These are phyloP conservation scores for Pristionchus exspectatus DNA, from an alignment of 2,888 invertebrate species.

Conservation along the genomic window DNA sequence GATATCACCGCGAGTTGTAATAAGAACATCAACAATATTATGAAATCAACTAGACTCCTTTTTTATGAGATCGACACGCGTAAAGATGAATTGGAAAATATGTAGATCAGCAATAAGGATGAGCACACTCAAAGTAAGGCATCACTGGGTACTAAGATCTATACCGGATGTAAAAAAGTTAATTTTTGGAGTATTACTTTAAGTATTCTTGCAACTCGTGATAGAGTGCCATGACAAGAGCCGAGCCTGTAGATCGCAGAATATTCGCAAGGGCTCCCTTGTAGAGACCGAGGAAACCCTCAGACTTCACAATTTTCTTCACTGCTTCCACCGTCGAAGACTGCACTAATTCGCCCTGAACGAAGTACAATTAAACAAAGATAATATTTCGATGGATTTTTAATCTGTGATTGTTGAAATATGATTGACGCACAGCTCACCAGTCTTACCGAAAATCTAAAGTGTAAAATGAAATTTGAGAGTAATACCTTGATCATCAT, in stretches of 20 bases:
- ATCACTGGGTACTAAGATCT: neutral
- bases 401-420: neutral
- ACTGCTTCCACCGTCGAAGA: conserved; percentile 43
- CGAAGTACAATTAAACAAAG: neutral
- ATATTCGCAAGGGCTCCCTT: conserved; percentile 48
- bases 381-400: neutral
- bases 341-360: conserved; percentile 47
- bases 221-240: conserved; percentile 54
- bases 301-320: conserved; percentile 30
- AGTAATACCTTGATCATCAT: conserved; percentile 96
- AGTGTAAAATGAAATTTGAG: neutral
- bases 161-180: neutral
- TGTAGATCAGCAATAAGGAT: neutral
- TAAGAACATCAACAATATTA: neutral
- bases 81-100: neutral
- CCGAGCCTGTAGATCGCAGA: conserved; percentile 50
- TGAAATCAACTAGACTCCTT: neutral
- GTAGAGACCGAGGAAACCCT: conserved; percentile 52
- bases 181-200: neutral
- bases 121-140: conserved; percentile 14
- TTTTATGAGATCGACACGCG: conserved; percentile 17
- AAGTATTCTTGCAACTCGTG: conserved; percentile 52
- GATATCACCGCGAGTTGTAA: neutral
- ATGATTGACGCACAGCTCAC: too few relatives aligned
- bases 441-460: too few relatives aligned